A percentile compares a stretch with the other conserved stretches of the same genome.
Evolutionary conservation across 2,888 invertebrate species (phyloP).

Genomic region (Tuta absoluta): DNA sequence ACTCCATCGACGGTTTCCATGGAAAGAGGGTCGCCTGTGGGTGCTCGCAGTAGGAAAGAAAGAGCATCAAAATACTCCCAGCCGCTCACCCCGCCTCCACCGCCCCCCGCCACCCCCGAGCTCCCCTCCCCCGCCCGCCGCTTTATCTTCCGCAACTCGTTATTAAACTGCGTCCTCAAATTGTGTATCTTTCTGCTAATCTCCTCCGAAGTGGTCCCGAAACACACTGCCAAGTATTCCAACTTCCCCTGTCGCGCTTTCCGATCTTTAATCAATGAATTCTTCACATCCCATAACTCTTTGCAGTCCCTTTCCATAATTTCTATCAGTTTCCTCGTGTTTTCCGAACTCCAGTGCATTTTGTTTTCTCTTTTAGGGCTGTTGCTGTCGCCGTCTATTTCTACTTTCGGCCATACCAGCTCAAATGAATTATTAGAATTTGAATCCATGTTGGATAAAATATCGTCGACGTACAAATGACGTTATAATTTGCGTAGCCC

Average conservation of each 20-base stretch:
- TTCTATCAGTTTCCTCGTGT: slow-evolving; percentile 64
- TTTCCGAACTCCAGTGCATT: slow-evolving; percentile 61
- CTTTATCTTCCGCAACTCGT: slow-evolving; percentile 70
- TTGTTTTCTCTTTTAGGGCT: slow-evolving; percentile 44
- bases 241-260: slow-evolving; percentile 53
- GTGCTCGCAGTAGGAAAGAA: slow-evolving; percentile 58
- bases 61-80: slow-evolving; percentile 75
- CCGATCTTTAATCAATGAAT: slow-evolving; percentile 59
- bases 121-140: slow-evolving; percentile 46
- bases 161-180: slow-evolving; percentile 69
- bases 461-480: slow-evolving; percentile 39
- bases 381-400: slow-evolving; percentile 59
- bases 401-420: slow-evolving; percentile 60
- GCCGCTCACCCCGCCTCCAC: slow-evolving; percentile 50
- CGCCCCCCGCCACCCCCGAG: slow-evolving; percentile 36
- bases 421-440: slow-evolving; percentile 64
- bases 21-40: slow-evolving; percentile 49
- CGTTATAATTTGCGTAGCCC: slow-evolving; percentile 59
- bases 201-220: slow-evolving; percentile 65
- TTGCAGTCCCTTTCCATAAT: slow-evolving; percentile 63
- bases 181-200: slow-evolving; percentile 71
- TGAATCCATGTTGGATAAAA: slow-evolving; percentile 57
- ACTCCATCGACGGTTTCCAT: slow-evolving; percentile 59
- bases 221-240: slow-evolving; percentile 63
- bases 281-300: slow-evolving; percentile 67